A percentile compares a stretch with the other conserved stretches of the same genome.
phyloP scores from a whole-genome alignment of 2,888 invertebrate genomes.

The Deilephila porcellus region DNA sequence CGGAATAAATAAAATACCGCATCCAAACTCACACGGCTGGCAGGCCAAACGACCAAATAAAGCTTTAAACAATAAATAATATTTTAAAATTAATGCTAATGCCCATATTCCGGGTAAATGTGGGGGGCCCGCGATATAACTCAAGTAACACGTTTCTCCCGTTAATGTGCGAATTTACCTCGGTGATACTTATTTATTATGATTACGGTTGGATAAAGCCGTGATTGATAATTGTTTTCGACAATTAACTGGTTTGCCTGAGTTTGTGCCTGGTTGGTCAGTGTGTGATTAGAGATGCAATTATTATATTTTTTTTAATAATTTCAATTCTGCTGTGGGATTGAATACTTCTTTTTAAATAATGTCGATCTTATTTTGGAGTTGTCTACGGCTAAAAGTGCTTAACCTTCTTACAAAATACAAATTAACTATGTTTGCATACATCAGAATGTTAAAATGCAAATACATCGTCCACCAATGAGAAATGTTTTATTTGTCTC shows the following conservation, averaged over 20 bases:
- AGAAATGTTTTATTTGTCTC: too few species aligned
- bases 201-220: conserved; percentile 67
- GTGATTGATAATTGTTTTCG: conserved; percentile 68
- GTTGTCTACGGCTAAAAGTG: too few species aligned
- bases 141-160: conserved; percentile 56
- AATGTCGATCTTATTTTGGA: too few species aligned
- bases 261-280: neutral
- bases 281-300: neutral
- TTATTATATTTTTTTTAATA: neutral
- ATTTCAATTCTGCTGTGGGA: neutral
- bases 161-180: conserved; percentile 74
- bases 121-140: conserved; percentile 74
- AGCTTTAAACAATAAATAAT: conserved; percentile 81
- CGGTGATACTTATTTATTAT: conserved; percentile 73
- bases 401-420: too few species aligned
- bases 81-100: conserved; percentile 84
- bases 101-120: conserved; percentile 75
- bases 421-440: too few species aligned
- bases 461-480: too few species aligned
- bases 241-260: conserved; percentile 35
- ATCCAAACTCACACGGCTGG: conserved; percentile 47
- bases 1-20: conserved; percentile 34
- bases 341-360: too few species aligned
- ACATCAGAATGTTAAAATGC: too few species aligned
- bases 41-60: conserved; percentile 48